phyloP scores from a whole-genome alignment of 2,888 invertebrate genomes.

The Thyatira batis region DNA sequence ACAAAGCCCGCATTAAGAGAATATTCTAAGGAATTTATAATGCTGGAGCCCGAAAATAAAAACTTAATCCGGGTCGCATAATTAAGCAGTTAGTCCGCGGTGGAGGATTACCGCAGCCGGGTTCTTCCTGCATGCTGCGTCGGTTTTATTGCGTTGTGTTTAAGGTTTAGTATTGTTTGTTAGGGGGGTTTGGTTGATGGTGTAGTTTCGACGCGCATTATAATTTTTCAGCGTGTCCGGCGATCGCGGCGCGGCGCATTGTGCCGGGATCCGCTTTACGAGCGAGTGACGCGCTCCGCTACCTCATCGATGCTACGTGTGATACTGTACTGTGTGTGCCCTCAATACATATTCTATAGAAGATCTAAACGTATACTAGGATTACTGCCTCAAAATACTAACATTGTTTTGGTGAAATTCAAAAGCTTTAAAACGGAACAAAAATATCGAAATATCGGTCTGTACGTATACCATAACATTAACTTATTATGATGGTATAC shows the following conservation, averaged over 20 bases:
- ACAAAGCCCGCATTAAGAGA: conserved; percentile 54
- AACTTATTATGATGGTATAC: too few relatives aligned
- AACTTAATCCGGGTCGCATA: conserved; percentile 67
- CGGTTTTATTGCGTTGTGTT: background rate
- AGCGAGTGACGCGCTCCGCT: conserved; percentile 2
- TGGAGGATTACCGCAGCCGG: conserved; percentile 49
- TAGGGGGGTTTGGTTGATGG: conserved; percentile 3
- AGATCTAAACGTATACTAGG: background rate
- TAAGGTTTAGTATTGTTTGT: conserved; percentile 15
- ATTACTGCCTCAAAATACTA: too few relatives aligned
- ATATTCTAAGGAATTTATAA: conserved; percentile 66
- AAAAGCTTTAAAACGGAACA: too few relatives aligned
- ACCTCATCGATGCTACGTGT: background rate
- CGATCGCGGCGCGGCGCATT: conserved; percentile 9
- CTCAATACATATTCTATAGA: background rate
- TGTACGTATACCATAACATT: too few relatives aligned
- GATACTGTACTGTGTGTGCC: background rate
- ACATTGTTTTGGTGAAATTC: too few relatives aligned
- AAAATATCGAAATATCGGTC: too few relatives aligned
- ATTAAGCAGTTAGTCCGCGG: conserved; percentile 66
- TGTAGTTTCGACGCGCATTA: conserved; percentile 17
- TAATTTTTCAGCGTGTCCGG: conserved; percentile 38
- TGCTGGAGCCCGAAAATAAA: conserved; percentile 60
- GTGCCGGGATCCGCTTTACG: background rate
- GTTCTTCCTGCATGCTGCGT: conserved; percentile 5